Evolutionary conservation across 2,113 vertebrate species (phyloP).

Genomic region (Siniperca chuatsi): DNA sequence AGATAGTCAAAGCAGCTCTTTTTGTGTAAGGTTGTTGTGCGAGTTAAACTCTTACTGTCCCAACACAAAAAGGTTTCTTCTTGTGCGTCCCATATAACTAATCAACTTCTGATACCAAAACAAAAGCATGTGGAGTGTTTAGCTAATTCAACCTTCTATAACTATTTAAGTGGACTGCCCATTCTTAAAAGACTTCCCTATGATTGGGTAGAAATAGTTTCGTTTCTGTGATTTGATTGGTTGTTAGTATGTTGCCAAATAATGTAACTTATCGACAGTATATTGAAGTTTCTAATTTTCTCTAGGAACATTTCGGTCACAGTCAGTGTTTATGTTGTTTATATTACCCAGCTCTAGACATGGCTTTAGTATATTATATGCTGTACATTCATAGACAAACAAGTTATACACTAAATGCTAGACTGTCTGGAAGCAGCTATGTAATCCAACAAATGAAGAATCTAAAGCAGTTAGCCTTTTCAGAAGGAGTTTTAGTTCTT

Average conservation of each 20-base stretch:
- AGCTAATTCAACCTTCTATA: not conserved
- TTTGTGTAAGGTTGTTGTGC: not conserved
- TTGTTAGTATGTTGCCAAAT: not conserved
- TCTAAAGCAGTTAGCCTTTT: not conserved
- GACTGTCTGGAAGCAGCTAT: not conserved
- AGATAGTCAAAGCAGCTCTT: not conserved
- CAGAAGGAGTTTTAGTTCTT: not conserved
- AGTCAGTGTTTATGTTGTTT: not conserved
- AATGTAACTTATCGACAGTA: not conserved
- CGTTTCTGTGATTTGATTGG: not conserved
- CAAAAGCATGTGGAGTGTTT: not conserved
- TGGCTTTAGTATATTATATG: not conserved
- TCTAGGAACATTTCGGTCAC: not conserved
- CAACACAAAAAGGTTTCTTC: not conserved
- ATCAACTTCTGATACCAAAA: not conserved
- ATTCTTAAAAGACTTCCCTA: not conserved
- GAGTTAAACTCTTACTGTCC: not conserved
- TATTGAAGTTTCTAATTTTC: not conserved
- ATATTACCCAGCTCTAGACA: not conserved
- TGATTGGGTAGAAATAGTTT: not conserved
- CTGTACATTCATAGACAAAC: not conserved
- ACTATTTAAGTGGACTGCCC: not conserved
- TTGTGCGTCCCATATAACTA: not conserved
- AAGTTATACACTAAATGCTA: not conserved
- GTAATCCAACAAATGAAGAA: constrained; percentile 1